Evolutionary conservation across 2,113 vertebrate genomes (phyloP).

Genomic region (Bucco capensis): DNA sequence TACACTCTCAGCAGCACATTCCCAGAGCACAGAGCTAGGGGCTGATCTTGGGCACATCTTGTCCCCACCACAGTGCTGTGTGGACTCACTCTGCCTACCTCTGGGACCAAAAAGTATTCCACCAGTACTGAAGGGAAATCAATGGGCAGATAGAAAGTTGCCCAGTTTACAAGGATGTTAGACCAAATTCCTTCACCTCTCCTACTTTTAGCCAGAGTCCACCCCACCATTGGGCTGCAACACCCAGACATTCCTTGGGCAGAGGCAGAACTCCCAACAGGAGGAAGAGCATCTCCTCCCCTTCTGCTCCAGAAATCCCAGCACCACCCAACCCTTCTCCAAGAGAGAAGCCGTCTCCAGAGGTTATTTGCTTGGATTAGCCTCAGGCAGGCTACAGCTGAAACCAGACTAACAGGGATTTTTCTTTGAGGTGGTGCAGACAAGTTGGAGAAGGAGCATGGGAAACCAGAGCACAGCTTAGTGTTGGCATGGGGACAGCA

Average conservation of each 20-base stretch:
- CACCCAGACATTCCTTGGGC: not conserved
- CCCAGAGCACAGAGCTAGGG: not conserved
- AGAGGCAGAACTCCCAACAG: not conserved
- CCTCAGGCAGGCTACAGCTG: not conserved
- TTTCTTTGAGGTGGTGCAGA: not conserved
- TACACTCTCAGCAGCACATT: not conserved
- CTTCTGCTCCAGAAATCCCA: not conserved
- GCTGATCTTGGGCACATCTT: not conserved
- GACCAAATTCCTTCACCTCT: not conserved
- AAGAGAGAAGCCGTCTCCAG: not conserved
- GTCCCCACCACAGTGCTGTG: not conserved
- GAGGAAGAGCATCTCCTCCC: not conserved
- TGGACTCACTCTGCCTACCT: not conserved
- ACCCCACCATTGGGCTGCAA: not conserved
- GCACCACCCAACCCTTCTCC: not conserved
- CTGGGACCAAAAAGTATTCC: not conserved
- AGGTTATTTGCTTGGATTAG: not conserved
- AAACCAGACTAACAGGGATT: not conserved
- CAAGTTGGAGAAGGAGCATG: not conserved
- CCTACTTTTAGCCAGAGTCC: not conserved
- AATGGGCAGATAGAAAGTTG: not conserved
- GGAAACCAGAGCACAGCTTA: not conserved
- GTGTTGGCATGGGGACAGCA: accelerated
- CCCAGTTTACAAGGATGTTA: not conserved
- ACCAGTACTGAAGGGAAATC: not conserved